These are phyloP conservation scores for Indicator maculatus DNA, from an alignment of 2,113 vertebrate species.

Conservation along the genomic window DNA sequence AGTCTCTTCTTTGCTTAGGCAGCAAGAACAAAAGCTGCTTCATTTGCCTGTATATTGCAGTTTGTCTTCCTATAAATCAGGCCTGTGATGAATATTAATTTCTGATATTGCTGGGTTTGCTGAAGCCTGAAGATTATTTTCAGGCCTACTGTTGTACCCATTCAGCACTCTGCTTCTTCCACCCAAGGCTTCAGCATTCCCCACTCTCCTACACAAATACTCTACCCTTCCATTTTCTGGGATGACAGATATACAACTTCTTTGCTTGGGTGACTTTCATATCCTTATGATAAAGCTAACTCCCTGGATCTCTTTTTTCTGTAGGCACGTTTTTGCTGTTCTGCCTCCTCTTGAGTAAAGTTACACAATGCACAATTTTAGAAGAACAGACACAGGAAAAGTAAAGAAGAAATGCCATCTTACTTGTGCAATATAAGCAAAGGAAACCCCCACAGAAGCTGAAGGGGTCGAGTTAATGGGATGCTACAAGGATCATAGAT, in stretches of 20 bases:
- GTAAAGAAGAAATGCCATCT: neutral
- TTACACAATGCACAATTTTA: fast-evolving
- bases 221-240: neutral
- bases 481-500: neutral
- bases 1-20: neutral
- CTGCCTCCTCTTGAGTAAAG: neutral
- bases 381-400: neutral
- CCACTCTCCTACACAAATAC: neutral
- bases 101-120: neutral
- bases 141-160: neutral
- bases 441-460: neutral
- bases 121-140: neutral
- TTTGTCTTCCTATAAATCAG: neutral
- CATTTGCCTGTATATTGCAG: neutral
- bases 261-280: neutral
- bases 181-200: neutral
- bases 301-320: neutral
- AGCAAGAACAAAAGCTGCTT: neutral
- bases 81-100: neutral
- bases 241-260: neutral
- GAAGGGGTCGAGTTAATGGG: neutral
- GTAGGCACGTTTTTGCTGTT: neutral
- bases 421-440: neutral
- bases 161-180: neutral
- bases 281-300: neutral